Conservation (phyloP, 2,113 vertebrate genomes). For the Oceanodroma tethys region DNA sequence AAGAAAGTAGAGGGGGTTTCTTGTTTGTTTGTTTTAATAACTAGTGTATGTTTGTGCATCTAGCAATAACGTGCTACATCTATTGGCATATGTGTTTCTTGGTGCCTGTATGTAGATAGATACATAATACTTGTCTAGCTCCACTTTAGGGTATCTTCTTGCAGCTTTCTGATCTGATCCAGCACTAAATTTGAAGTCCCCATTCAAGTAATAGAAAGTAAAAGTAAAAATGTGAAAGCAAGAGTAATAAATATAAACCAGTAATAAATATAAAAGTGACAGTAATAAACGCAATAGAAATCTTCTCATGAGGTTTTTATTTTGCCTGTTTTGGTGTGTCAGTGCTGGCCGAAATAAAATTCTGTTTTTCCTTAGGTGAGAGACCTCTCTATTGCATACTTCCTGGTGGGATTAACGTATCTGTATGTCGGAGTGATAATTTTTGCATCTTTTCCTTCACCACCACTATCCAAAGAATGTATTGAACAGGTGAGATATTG, state of each 20-base stretch:
- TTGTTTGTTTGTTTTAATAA: neutral
- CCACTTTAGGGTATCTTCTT: neutral
- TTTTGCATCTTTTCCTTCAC: slow-evolving; percentile 92
- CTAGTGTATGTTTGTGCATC: neutral
- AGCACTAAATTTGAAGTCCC: neutral
- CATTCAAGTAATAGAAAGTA: neutral
- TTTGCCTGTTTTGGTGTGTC: neutral
- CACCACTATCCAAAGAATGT: slow-evolving; percentile 90
- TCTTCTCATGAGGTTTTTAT: neutral
- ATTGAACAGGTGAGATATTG: slow-evolving; percentile 86
- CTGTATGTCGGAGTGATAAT: slow-evolving; percentile 91
- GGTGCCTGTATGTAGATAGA: neutral
- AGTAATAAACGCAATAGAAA: neutral
- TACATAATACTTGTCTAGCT: neutral
- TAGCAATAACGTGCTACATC: neutral
- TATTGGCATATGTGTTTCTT: neutral
- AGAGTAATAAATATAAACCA: neutral
- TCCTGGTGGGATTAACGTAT: slow-evolving; percentile 91
- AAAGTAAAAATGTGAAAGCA: neutral
- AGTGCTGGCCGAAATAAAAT: neutral
- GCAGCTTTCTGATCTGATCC: neutral
- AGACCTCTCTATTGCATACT: slow-evolving; percentile 92
- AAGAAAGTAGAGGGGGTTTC: neutral
- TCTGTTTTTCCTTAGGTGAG: slow-evolving; percentile 80
- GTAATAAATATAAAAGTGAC: neutral